phyloP scores from a whole-genome alignment of 2,113 vertebrate genomes.

The Cariama cristata region DNA sequence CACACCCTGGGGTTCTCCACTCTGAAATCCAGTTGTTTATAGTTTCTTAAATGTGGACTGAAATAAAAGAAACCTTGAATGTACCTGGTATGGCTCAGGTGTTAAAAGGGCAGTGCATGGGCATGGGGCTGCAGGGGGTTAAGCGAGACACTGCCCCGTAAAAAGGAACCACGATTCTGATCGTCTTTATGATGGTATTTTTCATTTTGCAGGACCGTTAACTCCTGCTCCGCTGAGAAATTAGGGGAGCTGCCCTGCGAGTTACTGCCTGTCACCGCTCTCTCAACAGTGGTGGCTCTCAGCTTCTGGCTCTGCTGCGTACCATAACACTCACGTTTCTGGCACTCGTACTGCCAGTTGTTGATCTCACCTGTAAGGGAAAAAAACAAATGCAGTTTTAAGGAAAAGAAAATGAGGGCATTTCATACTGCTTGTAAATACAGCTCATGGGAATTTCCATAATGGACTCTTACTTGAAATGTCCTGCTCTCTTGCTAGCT shows the following conservation, averaged over 20 bases:
- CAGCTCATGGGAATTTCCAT: not conserved
- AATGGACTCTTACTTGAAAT: not conserved
- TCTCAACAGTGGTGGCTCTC: not conserved
- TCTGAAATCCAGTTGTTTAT: not conserved
- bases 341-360: not conserved
- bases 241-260: not conserved
- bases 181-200: not conserved
- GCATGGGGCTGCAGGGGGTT: not conserved
- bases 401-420: not conserved
- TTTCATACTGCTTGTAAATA: not conserved
- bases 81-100: not conserved
- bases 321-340: fast-evolving
- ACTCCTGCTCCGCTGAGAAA: not conserved
- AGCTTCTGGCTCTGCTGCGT: not conserved
- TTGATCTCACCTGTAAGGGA: not conserved
- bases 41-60: not conserved
- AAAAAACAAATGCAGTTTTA: not conserved
- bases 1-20: not conserved
- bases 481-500: not conserved
- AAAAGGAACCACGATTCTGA: not conserved
- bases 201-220: not conserved
- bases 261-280: not conserved
- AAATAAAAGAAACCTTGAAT: not conserved
- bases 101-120: fast-evolving
- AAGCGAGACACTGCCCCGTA: not conserved